Percentiles rank a stretch among this genome's conserved stretches.
These are phyloP conservation scores for Phalacrocorax brasilianus DNA, from an alignment of 2,113 vertebrate species.

Conservation along the genomic window DNA sequence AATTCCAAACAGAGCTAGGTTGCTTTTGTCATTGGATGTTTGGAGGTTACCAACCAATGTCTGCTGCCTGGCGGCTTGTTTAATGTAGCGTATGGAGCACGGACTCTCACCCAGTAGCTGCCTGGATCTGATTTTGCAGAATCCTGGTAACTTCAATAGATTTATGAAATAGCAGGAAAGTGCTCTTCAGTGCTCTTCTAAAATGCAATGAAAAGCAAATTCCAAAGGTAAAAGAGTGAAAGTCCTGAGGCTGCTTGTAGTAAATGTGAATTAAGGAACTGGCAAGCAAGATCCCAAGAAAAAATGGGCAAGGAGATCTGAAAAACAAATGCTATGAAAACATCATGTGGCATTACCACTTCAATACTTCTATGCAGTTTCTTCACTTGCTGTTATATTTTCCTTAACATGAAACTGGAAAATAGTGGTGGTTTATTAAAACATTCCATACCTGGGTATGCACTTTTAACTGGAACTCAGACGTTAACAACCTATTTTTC, in stretches of 20 bases:
- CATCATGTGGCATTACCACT: neutral
- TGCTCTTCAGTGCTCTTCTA: neutral
- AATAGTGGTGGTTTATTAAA: neutral
- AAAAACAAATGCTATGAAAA: neutral
- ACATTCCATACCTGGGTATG: neutral
- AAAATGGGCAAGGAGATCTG: neutral
- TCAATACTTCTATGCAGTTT: neutral
- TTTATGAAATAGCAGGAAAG: neutral
- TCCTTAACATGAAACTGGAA: neutral
- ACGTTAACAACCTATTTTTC: neutral
- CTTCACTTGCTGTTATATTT: neutral
- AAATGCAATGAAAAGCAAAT: neutral
- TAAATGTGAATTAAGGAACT: neutral
- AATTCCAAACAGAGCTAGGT: neutral
- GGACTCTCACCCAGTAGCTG: neutral
- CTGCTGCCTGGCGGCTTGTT: neutral
- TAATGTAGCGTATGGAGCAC: rapidly evolving
- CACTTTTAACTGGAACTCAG: neutral
- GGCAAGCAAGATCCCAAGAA: neutral
- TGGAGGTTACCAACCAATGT: neutral
- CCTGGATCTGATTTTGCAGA: neutral
- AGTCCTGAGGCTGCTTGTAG: neutral
- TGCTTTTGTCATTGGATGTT: neutral
- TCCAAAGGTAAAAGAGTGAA: neutral
- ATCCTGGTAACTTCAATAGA: neutral